Base-by-base conservation (phyloP, 2,888 invertebrate genomes). In the Selenia dentaria region DNA sequence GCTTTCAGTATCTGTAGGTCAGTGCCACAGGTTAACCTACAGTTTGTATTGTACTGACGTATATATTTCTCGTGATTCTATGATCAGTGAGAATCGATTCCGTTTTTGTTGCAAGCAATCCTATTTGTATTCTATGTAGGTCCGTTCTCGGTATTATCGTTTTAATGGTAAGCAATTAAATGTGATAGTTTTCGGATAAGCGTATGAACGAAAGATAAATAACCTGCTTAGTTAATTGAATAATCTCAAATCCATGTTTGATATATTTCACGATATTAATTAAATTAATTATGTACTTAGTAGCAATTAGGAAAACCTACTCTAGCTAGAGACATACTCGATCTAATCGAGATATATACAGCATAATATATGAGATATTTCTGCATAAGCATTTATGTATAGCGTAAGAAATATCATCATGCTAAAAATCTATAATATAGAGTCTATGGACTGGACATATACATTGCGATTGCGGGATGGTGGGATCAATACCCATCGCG, bases 1-100 rank as follows among this genome's bases (percentile, higher is more conserved):
- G 71, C 69, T 70, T 70, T 69, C 66, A 69, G 71, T 54, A 54
- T 56, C 57, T 36, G 54, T 76, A 69, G 74, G 74, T 74, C 71
- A 80, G 69, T 72, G 9, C 5, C 27, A 18, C 13, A 40, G 40
- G 35, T 35, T 46, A 36, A 2, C 10, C 3, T 6, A 9, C 24
- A 46, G 45, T 39, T 1, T 10, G 13, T 31, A 3, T 67, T 60
- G 59, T 6, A 22, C 16, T 22, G 8, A 22, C 22, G 22, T 22
- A 8, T 9, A 6, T 3, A 64, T 20, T 38, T 40, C 25, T 40
- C 24, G 35, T 47, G 36, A 27, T 13, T 47, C 65, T 53, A 59
- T 63, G 65, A 67, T 71, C 59, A 60, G 57, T 63, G 47, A 43
- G 47, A 61, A 62, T 57, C 54, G 57, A 64, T 61, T 62, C 50